Percentiles rank a stretch among this genome's conserved stretches.
Conservation (phyloP, 2,113 vertebrate genomes). For the Mustela lutreola region DNA sequence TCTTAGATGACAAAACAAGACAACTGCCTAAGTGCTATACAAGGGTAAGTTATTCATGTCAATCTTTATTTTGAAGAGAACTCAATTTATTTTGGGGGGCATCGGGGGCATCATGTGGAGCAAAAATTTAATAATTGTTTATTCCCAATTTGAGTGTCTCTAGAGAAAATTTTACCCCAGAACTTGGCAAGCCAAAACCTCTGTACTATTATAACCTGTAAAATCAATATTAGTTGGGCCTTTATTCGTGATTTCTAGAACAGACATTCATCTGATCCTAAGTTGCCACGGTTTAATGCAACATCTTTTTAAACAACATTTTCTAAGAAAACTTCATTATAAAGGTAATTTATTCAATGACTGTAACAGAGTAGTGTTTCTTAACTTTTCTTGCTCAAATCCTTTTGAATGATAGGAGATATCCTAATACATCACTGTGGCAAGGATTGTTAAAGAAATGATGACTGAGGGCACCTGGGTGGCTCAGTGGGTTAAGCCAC, state of each 20-base stretch:
- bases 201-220: not conserved
- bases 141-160: not conserved
- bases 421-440: not conserved
- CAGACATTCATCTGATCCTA: not conserved
- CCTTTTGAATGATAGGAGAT: not conserved
- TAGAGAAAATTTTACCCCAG: not conserved
- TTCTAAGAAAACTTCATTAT: constrained; percentile 47
- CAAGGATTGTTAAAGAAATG: constrained; percentile 28
- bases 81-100: not conserved
- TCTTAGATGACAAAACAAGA: constrained; percentile 39
- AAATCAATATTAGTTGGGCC: not conserved
- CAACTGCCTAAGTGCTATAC: not conserved
- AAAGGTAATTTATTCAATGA: not conserved
- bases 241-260: constrained; percentile 12
- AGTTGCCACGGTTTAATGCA: not conserved
- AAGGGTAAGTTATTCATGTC: not conserved
- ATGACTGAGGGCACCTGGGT: not conserved
- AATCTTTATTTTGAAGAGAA: not conserved
- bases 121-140: constrained; percentile 28
- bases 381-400: not conserved
- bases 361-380: not conserved
- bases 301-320: constrained; percentile 1
- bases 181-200: constrained; percentile 17
- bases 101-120: not conserved
- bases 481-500: too few species aligned